Percentiles rank a stretch among this genome's conserved stretches.
Conservation (phyloP, 2,113 vertebrate species). For the Trochalopteron elliotii region DNA sequence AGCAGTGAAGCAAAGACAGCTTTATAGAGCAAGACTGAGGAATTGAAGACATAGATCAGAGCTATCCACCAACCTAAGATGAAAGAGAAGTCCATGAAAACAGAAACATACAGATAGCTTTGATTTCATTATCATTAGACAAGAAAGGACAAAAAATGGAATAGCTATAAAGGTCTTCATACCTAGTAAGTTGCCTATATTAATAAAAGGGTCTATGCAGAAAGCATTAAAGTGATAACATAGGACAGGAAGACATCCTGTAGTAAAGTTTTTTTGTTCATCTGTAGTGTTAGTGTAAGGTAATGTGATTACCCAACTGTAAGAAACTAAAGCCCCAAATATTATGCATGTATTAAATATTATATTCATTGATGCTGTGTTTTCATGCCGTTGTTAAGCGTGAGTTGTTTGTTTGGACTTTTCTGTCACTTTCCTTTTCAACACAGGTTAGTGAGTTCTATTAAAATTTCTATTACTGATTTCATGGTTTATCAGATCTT, state of each 20-base stretch:
- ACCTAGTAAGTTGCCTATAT: background rate
- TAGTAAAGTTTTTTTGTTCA: background rate
- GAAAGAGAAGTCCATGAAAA: slow-evolving; percentile 30
- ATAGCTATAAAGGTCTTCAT: background rate
- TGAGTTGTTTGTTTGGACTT: background rate
- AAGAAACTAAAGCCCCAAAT: background rate
- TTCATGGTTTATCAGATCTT: slow-evolving; percentile 11
- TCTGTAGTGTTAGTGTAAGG: background rate
- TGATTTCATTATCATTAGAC: slow-evolving; percentile 38
- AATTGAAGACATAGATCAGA: slow-evolving; percentile 39
- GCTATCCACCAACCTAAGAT: slow-evolving; percentile 28
- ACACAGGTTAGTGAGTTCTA: background rate
- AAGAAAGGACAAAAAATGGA: background rate
- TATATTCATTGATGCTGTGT: background rate
- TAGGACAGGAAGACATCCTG: slow-evolving; percentile 22
- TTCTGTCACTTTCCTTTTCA: background rate
- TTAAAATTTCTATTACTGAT: background rate
- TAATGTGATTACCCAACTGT: background rate
- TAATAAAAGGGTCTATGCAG: background rate
- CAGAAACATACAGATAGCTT: background rate
- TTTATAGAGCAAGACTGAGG: slow-evolving; percentile 28
- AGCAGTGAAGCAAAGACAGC: slow-evolving; percentile 57
- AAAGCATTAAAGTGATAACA: slow-evolving; percentile 19
- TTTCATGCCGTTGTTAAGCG: background rate
- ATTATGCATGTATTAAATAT: background rate